Evolutionary conservation across 2,113 vertebrate genomes (phyloP).

Genomic region (Solea solea): DNA sequence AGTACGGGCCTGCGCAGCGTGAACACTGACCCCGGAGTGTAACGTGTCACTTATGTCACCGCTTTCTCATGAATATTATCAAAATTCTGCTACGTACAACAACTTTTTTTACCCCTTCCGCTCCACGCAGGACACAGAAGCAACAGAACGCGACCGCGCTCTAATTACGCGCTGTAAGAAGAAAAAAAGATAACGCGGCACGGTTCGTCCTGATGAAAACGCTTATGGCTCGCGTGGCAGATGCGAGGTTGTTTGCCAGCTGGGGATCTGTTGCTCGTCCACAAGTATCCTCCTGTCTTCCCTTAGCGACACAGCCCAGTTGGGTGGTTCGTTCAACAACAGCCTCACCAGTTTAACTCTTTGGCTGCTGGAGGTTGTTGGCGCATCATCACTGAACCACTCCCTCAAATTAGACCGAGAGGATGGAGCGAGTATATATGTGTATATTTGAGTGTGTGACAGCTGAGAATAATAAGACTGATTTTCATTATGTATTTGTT

Average conservation of each 20-base stretch:
- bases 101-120: slow-evolving; percentile 49
- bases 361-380: slow-evolving; percentile 53
- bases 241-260: slow-evolving; percentile 63
- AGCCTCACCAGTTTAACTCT: slow-evolving; percentile 73
- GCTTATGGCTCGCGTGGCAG: slow-evolving; percentile 36
- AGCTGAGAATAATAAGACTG: no score
- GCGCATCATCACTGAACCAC: slow-evolving; percentile 37
- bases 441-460: not conserved
- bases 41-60: not conserved
- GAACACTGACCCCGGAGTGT: not conserved
- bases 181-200: not conserved
- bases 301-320: slow-evolving; percentile 69
- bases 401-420: slow-evolving; percentile 53
- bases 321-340: slow-evolving; percentile 68
- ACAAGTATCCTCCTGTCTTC: slow-evolving; percentile 59
- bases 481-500: no score
- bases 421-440: not conserved
- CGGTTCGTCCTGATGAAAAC: not conserved
- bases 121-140: not conserved
- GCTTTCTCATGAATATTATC: not conserved
- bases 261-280: slow-evolving; percentile 76
- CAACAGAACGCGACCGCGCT: not conserved
- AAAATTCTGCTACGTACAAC: slow-evolving; percentile 24
- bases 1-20: not conserved
- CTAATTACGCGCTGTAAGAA: not conserved